Conservation (phyloP, 1,140 invertebrate genomes). For the Bombus difficillimus region DNA sequence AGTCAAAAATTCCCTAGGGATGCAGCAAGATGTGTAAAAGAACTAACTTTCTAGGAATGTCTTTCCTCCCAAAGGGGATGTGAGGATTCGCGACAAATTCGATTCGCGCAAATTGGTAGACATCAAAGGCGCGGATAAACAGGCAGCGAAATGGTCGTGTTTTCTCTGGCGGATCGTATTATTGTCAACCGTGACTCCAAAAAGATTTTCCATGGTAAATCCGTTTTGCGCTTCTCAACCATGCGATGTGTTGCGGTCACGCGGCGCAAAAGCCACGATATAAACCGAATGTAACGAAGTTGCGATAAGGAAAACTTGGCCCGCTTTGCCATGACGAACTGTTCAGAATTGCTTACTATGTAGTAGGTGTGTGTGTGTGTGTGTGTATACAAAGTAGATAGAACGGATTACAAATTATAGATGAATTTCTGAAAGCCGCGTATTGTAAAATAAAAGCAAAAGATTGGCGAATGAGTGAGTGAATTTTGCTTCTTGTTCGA, state of each 20-base stretch:
- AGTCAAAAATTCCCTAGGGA: neutral
- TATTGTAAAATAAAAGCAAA: neutral
- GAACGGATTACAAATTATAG: neutral
- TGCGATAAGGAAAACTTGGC: slow-evolving; percentile 8
- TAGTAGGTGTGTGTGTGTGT: neutral
- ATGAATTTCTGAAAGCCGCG: neutral
- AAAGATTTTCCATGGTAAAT: neutral
- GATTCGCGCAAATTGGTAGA: slow-evolving; percentile 20
- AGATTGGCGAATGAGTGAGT: neutral
- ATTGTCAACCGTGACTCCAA: neutral
- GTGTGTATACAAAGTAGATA: neutral
- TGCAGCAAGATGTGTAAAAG: neutral
- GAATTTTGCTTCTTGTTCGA: neutral
- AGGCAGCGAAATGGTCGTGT: neutral
- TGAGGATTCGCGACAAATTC: neutral
- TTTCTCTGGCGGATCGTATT: slow-evolving; percentile 9
- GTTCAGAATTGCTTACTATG: neutral
- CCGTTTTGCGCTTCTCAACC: neutral
- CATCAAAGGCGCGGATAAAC: slow-evolving; percentile 24
- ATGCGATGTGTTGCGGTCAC: neutral
- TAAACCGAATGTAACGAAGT: slow-evolving; percentile 33
- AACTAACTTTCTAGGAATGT: neutral
- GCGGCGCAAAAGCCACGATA: slow-evolving; percentile 9
- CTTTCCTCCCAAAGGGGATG: neutral
- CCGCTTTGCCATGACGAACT: neutral